Evolutionary conservation across 2,797 vertebrate genomes (phyloP).

Genomic region (Myotis planiceps): DNA sequence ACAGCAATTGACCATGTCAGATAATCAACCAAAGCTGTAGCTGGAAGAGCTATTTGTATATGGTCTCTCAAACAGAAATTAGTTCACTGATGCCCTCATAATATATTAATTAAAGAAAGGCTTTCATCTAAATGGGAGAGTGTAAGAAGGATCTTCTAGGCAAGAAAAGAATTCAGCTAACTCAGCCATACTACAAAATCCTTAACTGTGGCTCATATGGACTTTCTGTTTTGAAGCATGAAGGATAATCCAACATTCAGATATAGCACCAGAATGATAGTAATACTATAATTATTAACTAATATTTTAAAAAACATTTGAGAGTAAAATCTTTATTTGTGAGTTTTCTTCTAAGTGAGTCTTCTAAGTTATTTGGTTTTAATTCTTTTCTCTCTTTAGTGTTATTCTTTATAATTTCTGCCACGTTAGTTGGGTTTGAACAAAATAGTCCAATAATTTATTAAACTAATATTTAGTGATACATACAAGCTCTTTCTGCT

Average conservation of each 20-base stretch:
- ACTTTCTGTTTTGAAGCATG: slow-evolving; percentile 11
- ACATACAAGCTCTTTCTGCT: background rate
- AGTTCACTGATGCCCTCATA: background rate
- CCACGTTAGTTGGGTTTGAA: background rate
- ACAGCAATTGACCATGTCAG: background rate
- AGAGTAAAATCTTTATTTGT: background rate
- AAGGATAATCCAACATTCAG: background rate
- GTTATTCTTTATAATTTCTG: slow-evolving; percentile 3
- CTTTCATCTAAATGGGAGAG: background rate
- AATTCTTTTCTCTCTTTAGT: background rate
- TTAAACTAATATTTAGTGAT: background rate
- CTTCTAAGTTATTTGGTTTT: background rate
- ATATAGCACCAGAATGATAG: background rate
- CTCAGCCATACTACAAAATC: background rate
- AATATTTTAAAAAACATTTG: background rate
- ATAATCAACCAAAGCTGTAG: background rate
- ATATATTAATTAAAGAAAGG: background rate
- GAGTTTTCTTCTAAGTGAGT: background rate
- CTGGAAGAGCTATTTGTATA: slow-evolving; percentile 15
- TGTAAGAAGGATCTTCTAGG: background rate
- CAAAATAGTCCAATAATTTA: background rate
- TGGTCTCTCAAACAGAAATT: background rate
- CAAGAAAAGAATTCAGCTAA: slow-evolving; percentile 6
- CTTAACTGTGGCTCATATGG: background rate
- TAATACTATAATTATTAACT: background rate